A percentile compares a stretch with the other conserved stretches of the same genome.
Conservation (phyloP, 2,113 vertebrate genomes). For the Atlantisia rogersi region DNA sequence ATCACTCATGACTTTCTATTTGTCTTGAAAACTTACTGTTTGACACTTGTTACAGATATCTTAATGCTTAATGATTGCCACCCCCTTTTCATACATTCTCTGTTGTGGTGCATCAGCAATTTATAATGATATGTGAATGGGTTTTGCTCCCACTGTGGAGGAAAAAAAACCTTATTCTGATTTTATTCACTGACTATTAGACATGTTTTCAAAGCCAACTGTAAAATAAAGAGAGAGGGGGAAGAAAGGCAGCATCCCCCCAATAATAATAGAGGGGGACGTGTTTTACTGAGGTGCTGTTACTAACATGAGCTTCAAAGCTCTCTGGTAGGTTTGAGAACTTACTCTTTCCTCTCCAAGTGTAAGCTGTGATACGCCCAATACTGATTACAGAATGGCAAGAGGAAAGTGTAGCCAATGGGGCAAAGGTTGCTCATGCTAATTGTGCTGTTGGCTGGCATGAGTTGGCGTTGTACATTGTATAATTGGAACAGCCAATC, state of each 20-base stretch:
- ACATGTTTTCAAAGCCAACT: not conserved
- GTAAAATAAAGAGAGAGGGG: not conserved
- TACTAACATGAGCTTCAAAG: not conserved
- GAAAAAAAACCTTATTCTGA: not conserved
- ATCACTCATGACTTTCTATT: not conserved
- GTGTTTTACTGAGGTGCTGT: not conserved
- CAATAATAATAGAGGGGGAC: not conserved
- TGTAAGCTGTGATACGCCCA: not conserved
- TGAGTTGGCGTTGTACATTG: not conserved
- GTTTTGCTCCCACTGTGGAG: not conserved
- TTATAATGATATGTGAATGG: not conserved
- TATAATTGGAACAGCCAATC: not conserved
- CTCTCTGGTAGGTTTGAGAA: not conserved
- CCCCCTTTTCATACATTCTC: not conserved
- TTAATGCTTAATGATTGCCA: not conserved
- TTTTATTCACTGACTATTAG: not conserved
- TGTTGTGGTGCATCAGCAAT: not conserved
- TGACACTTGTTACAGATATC: not conserved
- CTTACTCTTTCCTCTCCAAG: not conserved
- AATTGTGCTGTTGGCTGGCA: not conserved
- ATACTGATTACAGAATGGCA: not conserved
- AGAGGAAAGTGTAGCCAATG: not conserved
- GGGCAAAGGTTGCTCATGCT: not conserved
- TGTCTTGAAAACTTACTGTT: not conserved
- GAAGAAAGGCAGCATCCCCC: not conserved